A percentile compares a stretch with the other conserved stretches of the same genome.
Conservation (phyloP, 2,113 vertebrate species). For the Toxostoma redivivum region DNA sequence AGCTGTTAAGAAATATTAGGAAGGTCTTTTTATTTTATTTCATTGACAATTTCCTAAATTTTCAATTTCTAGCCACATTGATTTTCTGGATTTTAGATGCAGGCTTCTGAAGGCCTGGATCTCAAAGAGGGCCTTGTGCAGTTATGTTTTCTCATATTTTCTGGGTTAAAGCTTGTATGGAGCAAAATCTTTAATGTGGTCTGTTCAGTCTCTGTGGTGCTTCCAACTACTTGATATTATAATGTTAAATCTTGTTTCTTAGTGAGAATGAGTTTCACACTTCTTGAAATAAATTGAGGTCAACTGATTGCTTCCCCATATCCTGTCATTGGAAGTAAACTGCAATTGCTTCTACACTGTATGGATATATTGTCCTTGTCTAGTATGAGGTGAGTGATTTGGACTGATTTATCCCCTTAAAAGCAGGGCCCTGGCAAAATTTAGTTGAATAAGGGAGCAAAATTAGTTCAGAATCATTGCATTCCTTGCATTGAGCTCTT, state of each 20-base stretch:
- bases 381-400: background rate
- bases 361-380: background rate
- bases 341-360: background rate
- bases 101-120: background rate
- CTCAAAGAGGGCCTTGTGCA: background rate
- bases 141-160: background rate
- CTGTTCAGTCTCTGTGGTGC: background rate
- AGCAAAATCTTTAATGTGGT: background rate
- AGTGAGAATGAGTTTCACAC: background rate
- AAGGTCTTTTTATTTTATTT: background rate
- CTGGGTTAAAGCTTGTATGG: background rate
- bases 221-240: background rate
- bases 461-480: background rate
- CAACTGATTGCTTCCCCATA: background rate
- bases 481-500: background rate
- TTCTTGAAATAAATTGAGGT: background rate
- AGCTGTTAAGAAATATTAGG: background rate
- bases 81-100: background rate
- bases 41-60: background rate
- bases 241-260: background rate
- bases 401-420: background rate
- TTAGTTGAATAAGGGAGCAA: background rate
- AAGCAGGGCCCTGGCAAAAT: background rate
- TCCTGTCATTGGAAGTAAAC: background rate
- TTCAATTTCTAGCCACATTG: background rate